Evolutionary conservation across 2,888 invertebrate species (phyloP), one percentile per base, ranked within the genome.

Genomic region (Thymelicus acteon): DNA sequence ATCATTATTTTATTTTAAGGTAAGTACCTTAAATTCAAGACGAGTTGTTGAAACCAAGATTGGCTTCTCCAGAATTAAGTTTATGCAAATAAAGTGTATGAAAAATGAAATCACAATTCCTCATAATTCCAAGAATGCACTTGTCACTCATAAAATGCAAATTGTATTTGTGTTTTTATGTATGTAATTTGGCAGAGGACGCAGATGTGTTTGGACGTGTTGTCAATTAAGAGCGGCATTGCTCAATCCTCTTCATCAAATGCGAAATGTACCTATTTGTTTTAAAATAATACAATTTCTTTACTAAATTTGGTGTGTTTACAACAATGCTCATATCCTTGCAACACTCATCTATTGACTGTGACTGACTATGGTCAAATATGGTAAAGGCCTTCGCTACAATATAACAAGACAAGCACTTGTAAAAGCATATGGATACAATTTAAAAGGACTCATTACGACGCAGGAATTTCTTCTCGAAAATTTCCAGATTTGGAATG

Each of bases 171-270:
- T 60, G 39, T 70, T 68, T 69, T 40, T 67, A 70, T 60, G 68
- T 67, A 70, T 60, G 68, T 58, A 73, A 71, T 67, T 76, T 75
- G 73, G 74, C 75, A 74, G 73, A 57, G 72, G 49, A 73, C 60
- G 63, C 58, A 49, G 63, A 69, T 52, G 68, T 74, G 69, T 73
- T 74, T 73, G 73, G 70, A 75, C 52, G 63, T 73, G 64, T 62
- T 69, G 66, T 73, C 72, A 76, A 76, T 75, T 73, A 76, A 72
- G 67, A 71, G 70, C 73, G 57, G 69, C 67, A 67, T 72, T 64
- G 67, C 60, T 73, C 74, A 69, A 73, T 74, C 72, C 37, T 13
- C 40, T 62, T 62, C 37, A 31, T 31, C 54, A 68, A 68, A 62
- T 61, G 47, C 24, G 24, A 68, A 40, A 68, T 31, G 40, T 24